These are phyloP conservation scores for Amia ocellicauda DNA, from an alignment of 2,113 vertebrate species.

Conservation along the genomic window DNA sequence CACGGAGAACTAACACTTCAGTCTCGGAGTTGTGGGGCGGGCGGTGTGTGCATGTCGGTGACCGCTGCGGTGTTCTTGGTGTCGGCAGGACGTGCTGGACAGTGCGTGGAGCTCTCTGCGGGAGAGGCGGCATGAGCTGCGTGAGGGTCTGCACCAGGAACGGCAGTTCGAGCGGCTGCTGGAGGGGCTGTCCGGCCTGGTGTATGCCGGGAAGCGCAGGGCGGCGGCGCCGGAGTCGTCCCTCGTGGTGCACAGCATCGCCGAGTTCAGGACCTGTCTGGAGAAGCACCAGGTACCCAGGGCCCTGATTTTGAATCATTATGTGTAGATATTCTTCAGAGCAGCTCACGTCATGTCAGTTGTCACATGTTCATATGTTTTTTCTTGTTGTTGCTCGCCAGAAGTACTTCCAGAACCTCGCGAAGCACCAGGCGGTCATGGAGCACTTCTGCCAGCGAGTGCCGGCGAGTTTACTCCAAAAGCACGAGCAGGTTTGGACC, in stretches of 20 bases:
- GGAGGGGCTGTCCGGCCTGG: slow-evolving; percentile 58
- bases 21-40: too few species aligned
- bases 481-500: slow-evolving; percentile 50
- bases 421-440: slow-evolving; percentile 51
- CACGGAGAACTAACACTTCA: too few species aligned
- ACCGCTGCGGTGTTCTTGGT: background rate
- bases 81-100: slow-evolving; percentile 65
- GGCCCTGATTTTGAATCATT: too few species aligned
- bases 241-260: slow-evolving; percentile 46
- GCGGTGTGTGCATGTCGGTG: too few species aligned
- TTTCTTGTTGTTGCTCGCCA: slow-evolving; percentile 37
- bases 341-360: background rate
- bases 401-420: slow-evolving; percentile 76
- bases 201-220: slow-evolving; percentile 53
- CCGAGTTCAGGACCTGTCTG: slow-evolving; percentile 59
- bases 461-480: slow-evolving; percentile 48
- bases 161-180: slow-evolving; percentile 63
- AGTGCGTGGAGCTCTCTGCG: slow-evolving; percentile 56
- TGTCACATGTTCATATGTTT: too few species aligned
- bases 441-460: slow-evolving; percentile 54
- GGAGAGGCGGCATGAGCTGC: slow-evolving; percentile 53
- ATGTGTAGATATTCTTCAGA: too few species aligned
- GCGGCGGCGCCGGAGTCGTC: slow-evolving; percentile 53
- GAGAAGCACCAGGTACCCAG: slow-evolving; percentile 69
- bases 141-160: slow-evolving; percentile 49